Evolutionary conservation across 2,888 invertebrate species (phyloP).

Genomic region (Volucella inflata): DNA sequence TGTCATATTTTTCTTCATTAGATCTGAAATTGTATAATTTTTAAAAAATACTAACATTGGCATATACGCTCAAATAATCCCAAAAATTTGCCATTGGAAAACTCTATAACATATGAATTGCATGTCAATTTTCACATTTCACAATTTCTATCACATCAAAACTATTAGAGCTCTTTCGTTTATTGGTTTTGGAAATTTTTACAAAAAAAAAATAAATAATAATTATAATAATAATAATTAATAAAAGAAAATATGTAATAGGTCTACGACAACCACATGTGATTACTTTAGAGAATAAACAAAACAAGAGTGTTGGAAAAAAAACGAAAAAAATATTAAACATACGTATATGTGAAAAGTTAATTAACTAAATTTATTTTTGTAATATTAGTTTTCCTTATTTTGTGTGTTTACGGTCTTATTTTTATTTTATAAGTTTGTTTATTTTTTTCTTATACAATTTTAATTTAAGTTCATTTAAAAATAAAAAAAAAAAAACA

Average conservation of each 20-base stretch:
- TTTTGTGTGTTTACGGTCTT: background rate
- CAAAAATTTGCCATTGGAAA: no score
- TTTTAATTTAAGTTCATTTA: constrained; percentile 64
- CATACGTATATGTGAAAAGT: constrained; percentile 29
- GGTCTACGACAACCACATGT: constrained; percentile 64
- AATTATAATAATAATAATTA: constrained; percentile 9
- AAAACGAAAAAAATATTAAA: constrained; percentile 15
- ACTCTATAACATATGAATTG: constrained; percentile 23
- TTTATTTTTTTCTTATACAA: constrained; percentile 30
- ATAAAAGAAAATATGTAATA: constrained; percentile 20
- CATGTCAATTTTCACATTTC: constrained; percentile 69
- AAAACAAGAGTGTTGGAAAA: background rate
- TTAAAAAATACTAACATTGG: no score
- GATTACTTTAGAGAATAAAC: constrained; percentile 66
- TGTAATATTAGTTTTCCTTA: constrained; percentile 23
- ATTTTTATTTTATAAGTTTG: background rate
- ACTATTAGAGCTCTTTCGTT: background rate
- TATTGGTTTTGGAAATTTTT: constrained; percentile 20
- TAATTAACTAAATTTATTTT: constrained; percentile 23
- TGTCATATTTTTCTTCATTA: no score
- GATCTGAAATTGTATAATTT: no score
- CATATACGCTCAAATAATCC: no score
- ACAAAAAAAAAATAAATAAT: constrained; percentile 23
- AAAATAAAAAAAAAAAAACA: constrained; percentile 56
- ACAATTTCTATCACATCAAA: constrained; percentile 39